A percentile compares a stretch with the other conserved stretches of the same genome.
These are phyloP conservation scores for Lampris incognitus DNA, from an alignment of 2,113 vertebrate species.

Conservation along the genomic window DNA sequence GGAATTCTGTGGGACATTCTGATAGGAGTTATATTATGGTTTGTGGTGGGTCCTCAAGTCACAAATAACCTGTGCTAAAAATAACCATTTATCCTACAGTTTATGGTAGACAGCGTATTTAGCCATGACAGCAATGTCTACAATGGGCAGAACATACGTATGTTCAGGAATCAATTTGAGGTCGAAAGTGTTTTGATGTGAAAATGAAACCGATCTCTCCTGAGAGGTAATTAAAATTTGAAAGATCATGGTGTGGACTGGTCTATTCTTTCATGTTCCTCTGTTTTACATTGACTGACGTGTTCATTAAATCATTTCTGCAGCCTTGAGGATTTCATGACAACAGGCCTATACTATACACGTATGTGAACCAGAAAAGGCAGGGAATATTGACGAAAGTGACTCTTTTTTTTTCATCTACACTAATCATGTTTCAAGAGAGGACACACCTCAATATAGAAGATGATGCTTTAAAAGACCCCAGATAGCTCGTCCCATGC, in stretches of 20 bases:
- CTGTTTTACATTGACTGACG: conserved; percentile 64
- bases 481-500: not conserved
- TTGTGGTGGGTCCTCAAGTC: conserved; percentile 41
- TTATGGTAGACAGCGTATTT: conserved; percentile 16
- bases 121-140: conserved; percentile 48
- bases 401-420: conserved; percentile 45
- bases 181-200: conserved; percentile 68
- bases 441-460: conserved; percentile 14
- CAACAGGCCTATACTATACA: conserved; percentile 11
- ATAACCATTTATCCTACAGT: conserved; percentile 36
- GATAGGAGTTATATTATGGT: conserved; percentile 2
- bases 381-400: conserved; percentile 52
- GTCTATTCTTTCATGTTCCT: conserved; percentile 58
- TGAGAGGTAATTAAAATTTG: conserved; percentile 78
- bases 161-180: conserved; percentile 41
- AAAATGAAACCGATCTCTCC: conserved; percentile 62
- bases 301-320: conserved; percentile 72
- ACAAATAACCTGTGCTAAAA: conserved; percentile 44
- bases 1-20: conserved; percentile 36
- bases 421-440: conserved; percentile 32
- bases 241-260: conserved; percentile 55
- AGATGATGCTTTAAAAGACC: conserved; percentile 19
- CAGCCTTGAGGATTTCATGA: conserved; percentile 53
- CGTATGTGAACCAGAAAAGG: conserved; percentile 17
- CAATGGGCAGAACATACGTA: conserved; percentile 35